Evolutionary conservation across 1,140 invertebrate species (phyloP).

Genomic region (Pseudachorutes palmiensis): DNA sequence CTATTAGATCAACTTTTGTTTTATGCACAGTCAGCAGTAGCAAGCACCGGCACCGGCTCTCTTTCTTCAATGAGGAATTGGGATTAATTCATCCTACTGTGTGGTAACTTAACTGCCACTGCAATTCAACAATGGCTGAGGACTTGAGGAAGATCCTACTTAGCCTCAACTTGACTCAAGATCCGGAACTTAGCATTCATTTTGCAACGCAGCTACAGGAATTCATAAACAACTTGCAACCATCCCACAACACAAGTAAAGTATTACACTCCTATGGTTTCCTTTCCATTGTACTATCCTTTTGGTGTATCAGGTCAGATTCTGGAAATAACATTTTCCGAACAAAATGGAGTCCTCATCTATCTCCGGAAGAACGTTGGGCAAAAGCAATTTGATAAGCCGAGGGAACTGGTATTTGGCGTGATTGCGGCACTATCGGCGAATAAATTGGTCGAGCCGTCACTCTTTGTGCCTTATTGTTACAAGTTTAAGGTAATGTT

Average conservation of each 20-base stretch:
- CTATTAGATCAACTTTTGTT: too few species aligned
- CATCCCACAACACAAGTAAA: background rate
- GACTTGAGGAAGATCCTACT: background rate
- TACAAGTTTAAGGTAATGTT: conserved; percentile 21
- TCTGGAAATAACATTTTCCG: conserved; percentile 16
- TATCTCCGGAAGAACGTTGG: conserved; percentile 16
- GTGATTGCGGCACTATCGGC: conserved; percentile 17
- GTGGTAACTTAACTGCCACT: too few species aligned
- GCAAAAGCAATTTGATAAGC: conserved; percentile 15
- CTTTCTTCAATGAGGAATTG: too few species aligned
- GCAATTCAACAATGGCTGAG: too few species aligned
- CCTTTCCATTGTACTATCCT: background rate
- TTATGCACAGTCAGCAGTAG: too few species aligned
- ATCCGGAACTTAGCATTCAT: background rate
- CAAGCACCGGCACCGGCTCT: too few species aligned
- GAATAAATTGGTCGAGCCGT: background rate
- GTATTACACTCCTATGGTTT: background rate
- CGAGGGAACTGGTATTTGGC: conserved; percentile 10
- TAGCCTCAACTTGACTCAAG: background rate
- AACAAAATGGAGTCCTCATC: conserved; percentile 17
- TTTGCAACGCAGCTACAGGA: background rate
- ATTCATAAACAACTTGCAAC: background rate
- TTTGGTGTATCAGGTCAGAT: conserved; percentile 17
- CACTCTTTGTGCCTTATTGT: conserved; percentile 10
- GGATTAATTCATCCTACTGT: too few species aligned